Base-by-base conservation (phyloP, 2,797 vertebrate genomes). In the Microhierax caerulescens region DNA sequence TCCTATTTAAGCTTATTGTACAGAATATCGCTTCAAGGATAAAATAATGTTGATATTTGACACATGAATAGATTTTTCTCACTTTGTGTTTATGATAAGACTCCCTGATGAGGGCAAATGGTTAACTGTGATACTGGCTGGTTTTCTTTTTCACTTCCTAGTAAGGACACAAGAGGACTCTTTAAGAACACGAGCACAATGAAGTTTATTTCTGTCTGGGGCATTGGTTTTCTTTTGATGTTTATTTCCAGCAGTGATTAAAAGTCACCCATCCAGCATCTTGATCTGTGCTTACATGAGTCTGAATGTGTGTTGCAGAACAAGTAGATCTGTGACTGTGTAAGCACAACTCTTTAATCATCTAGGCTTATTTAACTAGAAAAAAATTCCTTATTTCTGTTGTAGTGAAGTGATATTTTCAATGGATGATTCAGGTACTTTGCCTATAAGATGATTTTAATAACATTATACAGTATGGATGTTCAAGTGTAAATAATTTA, bases 401-500 rank as follows among this genome's bases (percentile, higher is more conserved):
- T 78, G 51, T 24, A 77, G 27, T 57, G 13, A 93, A 94, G 76
- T 69, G 37, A 57, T 11, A 17, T 3, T 78, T 95, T 48, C 36
- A 79, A 56, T 68, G 51, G 23, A 70, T 72, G 57, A 68, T 65
- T 85, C 30, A 36, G 43, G 34, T 86, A 51, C 53, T 81, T 83
- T 88, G 86, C 70, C 39, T 91, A 6, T 48, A 89, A 53, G 43
- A 67, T 91, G 53, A 76, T 87, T 96, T 96, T 61, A 88, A 85
- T 94, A 53, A n/a, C 43, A 47, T 76, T 61, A 78, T 79, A 25
- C 28, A 63, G 45, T 50, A 78, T 30, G 50, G 76, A 69, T 93
- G 21, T 90, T 95, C 74, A 93, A 96, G 48, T 87, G 84, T 60
- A 96, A 95, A 96, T 91, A 93, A 93, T 32, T 92, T 75, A 82